phyloP scores from a whole-genome alignment of 2,888 invertebrate species.

The Globia sparganii region DNA sequence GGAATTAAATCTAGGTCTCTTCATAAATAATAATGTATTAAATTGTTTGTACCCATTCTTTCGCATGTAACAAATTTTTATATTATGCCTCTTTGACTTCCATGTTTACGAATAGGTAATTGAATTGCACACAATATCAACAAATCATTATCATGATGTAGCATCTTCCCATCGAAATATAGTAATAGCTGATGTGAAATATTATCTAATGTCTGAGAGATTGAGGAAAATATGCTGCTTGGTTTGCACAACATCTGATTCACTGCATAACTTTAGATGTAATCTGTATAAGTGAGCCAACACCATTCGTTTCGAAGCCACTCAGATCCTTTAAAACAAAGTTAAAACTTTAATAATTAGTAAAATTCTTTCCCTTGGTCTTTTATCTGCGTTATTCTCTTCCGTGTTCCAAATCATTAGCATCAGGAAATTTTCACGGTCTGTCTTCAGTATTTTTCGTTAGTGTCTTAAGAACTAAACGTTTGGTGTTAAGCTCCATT shows the following conservation, averaged over 20 bases:
- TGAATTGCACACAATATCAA: background rate
- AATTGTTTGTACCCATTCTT: background rate
- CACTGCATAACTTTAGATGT: background rate
- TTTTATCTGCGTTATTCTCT: conserved; percentile 8
- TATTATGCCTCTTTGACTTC: background rate
- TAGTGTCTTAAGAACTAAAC: background rate
- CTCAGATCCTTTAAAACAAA: conserved; percentile 8
- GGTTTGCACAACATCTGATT: background rate
- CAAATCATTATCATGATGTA: background rate
- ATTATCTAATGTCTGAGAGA: background rate
- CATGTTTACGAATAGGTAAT: background rate
- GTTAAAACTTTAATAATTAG: conserved; percentile 28
- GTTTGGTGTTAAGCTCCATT: background rate
- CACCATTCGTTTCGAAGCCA: conserved; percentile 9
- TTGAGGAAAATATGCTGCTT: conserved; percentile 16
- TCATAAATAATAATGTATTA: background rate
- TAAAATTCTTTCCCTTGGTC: conserved; percentile 5
- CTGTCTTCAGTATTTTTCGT: background rate
- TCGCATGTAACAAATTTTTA: background rate
- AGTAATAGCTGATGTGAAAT: background rate
- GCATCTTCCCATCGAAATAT: background rate
- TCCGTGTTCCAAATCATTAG: conserved; percentile 12
- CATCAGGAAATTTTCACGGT: background rate
- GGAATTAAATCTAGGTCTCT: conserved; percentile 6
- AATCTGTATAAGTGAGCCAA: conserved; percentile 23